A percentile compares a stretch with the other conserved stretches of the same genome.
Conservation (phyloP, 2,888 invertebrate genomes). For the Drosophila niveifrons region DNA sequence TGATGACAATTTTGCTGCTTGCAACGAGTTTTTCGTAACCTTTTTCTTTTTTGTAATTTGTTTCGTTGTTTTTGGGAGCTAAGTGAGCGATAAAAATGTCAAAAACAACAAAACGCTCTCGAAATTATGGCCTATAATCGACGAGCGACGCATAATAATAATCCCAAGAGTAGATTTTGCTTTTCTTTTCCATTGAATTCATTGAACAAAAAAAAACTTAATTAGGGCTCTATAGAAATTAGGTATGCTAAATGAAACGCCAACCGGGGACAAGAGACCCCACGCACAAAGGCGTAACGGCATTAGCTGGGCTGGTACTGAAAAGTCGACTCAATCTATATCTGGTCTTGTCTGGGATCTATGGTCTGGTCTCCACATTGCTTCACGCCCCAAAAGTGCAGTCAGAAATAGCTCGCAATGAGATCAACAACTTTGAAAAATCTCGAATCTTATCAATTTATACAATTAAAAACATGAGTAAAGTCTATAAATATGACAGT, state of each 20-base stretch:
- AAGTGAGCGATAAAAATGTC: slow-evolving; percentile 80
- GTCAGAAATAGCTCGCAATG: slow-evolving; percentile 32
- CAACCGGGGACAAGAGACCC: slow-evolving; percentile 19
- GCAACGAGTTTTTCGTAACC: slow-evolving; percentile 62
- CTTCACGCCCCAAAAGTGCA: slow-evolving; percentile 43
- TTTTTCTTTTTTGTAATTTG: slow-evolving; percentile 56
- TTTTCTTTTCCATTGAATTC: slow-evolving; percentile 68
- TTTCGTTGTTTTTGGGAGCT: slow-evolving; percentile 50
- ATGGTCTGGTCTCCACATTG: slow-evolving; percentile 25
- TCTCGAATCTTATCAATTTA: slow-evolving; percentile 49
- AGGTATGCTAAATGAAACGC: slow-evolving; percentile 62
- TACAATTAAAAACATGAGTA: slow-evolving; percentile 58
- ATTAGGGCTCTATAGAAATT: slow-evolving; percentile 58
- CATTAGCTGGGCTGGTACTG: slow-evolving; percentile 24
- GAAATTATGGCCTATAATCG: slow-evolving; percentile 70
- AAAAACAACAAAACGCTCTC: slow-evolving; percentile 66
- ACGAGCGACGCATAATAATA: slow-evolving; percentile 66
- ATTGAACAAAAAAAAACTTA: slow-evolving; percentile 56
- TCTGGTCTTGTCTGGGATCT: slow-evolving; percentile 25
- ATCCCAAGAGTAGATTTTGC: slow-evolving; percentile 37
- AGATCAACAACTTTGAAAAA: slow-evolving; percentile 44
- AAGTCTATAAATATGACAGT: slow-evolving; percentile 50
- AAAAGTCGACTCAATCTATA: slow-evolving; percentile 1
- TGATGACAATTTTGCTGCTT: slow-evolving; percentile 55
- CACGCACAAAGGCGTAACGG: slow-evolving; percentile 37